Base-by-base conservation (phyloP, 2,113 vertebrate genomes). In the Amia ocellicauda region DNA sequence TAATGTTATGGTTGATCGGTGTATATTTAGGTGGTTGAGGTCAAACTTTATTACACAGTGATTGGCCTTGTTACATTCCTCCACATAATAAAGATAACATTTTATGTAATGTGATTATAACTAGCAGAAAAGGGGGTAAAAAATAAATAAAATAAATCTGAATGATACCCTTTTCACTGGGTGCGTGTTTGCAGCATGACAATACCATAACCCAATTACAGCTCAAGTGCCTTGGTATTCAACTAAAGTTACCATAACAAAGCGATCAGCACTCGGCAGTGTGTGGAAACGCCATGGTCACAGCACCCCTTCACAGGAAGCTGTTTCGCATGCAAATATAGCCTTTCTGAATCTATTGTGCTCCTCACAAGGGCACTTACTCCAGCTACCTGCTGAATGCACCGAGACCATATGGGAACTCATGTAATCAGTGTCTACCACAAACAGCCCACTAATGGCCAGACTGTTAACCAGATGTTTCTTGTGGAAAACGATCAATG, bases 401-500 rank as follows among this genome's bases (percentile, higher is more conserved):
- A 77, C 8, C 56, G 45, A 16, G 45, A 47, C 45, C 45, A 47
- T 47, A 47, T 47, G 45, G 45, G 45, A 47, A 17, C 2, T 16
- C 16, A 17, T 73, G 73, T 85, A 89, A 86, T 86, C 84, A 81
- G 78, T 74, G 78, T 79, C 77, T 69, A 75, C 76, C 72, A 57
- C 69, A 82, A 86, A 87, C 84, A 82, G 81, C 50, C 45, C 2
- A 1, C 17, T 58, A 70, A 66, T 81, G 78, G 72, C 82, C 77
- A 76, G 75, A 77, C 78, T 71, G 70, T 75, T 73, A 86, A 85
- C 83, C 86, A 64, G 42, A 57, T 58, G 41, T 45, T 23, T 11
- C 54, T 86, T 83, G 83, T 88, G 85, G 75, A 78, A 29, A 7
- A 1, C 71, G 83, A 87, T 89, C 86, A 88, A 89, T 89, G 84